Evolutionary conservation across 2,888 invertebrate species (phyloP).

Genomic region (Cataglyphis rosenhaueri): DNA sequence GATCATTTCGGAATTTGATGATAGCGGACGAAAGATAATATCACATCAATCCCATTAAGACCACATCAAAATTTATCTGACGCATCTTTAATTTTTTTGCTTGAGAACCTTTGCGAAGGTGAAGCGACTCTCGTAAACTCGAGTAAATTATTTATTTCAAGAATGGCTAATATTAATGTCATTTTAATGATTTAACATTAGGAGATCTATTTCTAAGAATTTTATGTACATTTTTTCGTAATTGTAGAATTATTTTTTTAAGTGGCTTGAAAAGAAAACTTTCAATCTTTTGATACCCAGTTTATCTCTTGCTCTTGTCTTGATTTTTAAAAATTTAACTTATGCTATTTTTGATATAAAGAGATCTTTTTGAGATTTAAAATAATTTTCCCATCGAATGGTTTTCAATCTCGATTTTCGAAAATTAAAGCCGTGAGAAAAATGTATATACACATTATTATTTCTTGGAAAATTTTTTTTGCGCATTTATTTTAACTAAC

Average conservation of each 20-base stretch:
- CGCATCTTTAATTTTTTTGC: conserved; percentile 28
- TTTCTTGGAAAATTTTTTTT: conserved; percentile 1
- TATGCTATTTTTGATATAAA: conserved; percentile 5
- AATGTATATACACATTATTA: conserved; percentile 55
- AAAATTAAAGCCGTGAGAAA: conserved; percentile 33
- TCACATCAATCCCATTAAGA: not conserved
- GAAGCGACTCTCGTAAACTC: not conserved
- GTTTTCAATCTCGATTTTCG: conserved; percentile 30
- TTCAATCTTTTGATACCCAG: not conserved
- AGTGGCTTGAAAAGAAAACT: not conserved
- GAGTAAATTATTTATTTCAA: not conserved
- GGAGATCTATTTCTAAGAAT: not conserved
- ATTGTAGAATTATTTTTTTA: not conserved
- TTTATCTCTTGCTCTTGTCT: not conserved
- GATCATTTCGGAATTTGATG: conserved; percentile 28
- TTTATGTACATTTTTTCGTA: not conserved
- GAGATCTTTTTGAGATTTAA: not conserved
- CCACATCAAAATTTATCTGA: conserved; percentile 42
- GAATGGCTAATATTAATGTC: not conserved
- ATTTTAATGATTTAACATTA: not conserved
- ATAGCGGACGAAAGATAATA: not conserved
- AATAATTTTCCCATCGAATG: not conserved
- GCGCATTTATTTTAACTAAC: not conserved
- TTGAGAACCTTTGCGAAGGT: not conserved
- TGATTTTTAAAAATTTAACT: conserved; percentile 8